Evolutionary conservation across 2,888 invertebrate genomes (phyloP), one percentile per base, ranked within the genome.

Genomic region (Drosophila hamatofila): DNA sequence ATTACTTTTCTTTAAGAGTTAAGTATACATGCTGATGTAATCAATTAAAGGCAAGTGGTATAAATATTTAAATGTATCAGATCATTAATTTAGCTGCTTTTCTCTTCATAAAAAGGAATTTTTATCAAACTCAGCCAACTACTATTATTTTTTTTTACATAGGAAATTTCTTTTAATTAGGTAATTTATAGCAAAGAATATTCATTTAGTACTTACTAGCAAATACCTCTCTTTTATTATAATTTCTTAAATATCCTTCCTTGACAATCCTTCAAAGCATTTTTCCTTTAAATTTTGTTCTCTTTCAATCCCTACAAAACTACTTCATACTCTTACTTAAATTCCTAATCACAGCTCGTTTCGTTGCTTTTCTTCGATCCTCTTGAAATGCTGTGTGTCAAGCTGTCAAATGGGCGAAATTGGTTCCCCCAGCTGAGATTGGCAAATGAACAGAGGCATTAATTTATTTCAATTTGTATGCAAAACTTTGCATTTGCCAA

Each of bases 381-480:
- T 23, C 39, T 27, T 21, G 57, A 52, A 67, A 58, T 64, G 58
- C 51, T 39, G 37, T 42, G 61, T 52, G 61, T 52, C 69, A 79
- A 77, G 63, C 57, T 76, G 76, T 76, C 78, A 73, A 59, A 64
- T 55, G 60, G 35, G 30, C 39, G 21, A 49, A 49, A 49, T 42
- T 64, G 23, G 23, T 56, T 41, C 41, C 39, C 46, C 35, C 66
- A 56, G 65, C 58, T 51, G 35, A 57, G 33, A 51, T 27, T 9
- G 39, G 35, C 62, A 78, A 78, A 72, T 80, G 80, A 67, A 64
- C 64, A 59, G 57, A 46, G 57, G 57, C 67, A 67, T 80, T 88
- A 77, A 82, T 77, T 79, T 58, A 82, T 72, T 88, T 81, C 62
- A 82, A 82, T 85, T 83, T 75, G 66, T 65, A 67, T 66, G 70